Percentiles rank a stretch among this genome's conserved stretches.
Conservation (phyloP, 2,797 vertebrate genomes). For the Argya squamiceps region DNA sequence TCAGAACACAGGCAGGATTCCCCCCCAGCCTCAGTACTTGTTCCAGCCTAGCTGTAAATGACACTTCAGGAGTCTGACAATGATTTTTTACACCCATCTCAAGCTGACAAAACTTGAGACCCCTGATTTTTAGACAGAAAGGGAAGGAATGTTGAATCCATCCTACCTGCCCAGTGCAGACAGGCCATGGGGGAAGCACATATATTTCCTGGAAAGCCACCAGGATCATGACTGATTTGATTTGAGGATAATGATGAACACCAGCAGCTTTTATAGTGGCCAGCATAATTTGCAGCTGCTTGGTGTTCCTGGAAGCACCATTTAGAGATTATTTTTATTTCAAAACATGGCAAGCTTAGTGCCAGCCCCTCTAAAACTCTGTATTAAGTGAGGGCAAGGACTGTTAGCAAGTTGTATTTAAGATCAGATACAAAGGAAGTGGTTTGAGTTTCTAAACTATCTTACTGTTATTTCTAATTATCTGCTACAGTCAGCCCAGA, state of each 20-base stretch:
- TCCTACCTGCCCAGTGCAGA: not conserved
- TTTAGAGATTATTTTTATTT: not conserved
- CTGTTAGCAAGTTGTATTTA: not conserved
- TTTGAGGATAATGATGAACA: not conserved
- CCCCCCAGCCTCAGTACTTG: not conserved
- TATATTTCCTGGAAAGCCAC: not conserved
- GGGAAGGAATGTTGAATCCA: not conserved
- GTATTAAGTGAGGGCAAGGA: not conserved
- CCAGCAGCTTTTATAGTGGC: not conserved
- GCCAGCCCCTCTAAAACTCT: not conserved
- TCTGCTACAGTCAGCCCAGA: not conserved
- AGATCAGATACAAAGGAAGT: not conserved
- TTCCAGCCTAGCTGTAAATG: not conserved
- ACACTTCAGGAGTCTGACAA: not conserved
- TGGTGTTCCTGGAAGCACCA: not conserved
- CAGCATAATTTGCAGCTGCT: not conserved
- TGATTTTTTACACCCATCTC: not conserved
- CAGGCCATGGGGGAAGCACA: rapidly evolving
- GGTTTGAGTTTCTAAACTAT: not conserved
- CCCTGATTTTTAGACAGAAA: not conserved
- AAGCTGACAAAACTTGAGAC: not conserved
- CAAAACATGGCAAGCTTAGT: not conserved
- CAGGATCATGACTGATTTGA: not conserved
- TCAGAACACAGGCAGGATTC: not conserved
- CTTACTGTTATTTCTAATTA: not conserved